Conservation (phyloP, 2,888 invertebrate species). For the Amphipyra tragopoginis region DNA sequence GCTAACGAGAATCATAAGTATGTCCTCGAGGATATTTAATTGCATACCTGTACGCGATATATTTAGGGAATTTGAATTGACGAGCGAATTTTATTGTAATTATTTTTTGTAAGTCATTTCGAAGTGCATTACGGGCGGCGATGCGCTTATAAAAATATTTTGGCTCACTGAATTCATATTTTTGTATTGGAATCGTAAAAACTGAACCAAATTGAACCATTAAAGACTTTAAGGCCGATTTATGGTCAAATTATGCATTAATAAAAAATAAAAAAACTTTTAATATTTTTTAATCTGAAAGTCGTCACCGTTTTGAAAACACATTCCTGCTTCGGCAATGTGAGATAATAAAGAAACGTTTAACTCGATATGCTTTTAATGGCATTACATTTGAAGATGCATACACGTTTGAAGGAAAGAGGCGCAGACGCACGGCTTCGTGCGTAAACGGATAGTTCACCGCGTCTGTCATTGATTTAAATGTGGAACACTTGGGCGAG, state of each 20-base stretch:
- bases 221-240: slow-evolving; percentile 34
- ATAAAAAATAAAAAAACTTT: slow-evolving; percentile 18
- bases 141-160: slow-evolving; percentile 17
- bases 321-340: slow-evolving; percentile 43
- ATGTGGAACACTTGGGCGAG: slow-evolving; percentile 70
- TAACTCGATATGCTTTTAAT: slow-evolving; percentile 4
- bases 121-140: slow-evolving; percentile 16
- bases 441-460: slow-evolving; percentile 63
- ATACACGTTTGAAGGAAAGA: neutral
- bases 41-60: neutral
- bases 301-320: slow-evolving; percentile 8
- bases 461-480: slow-evolving; percentile 80
- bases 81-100: slow-evolving; percentile 20
- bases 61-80: slow-evolving; percentile 8
- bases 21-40: slow-evolving; percentile 9
- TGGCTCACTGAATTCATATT: slow-evolving; percentile 28
- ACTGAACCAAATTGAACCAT: slow-evolving; percentile 36
- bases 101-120: slow-evolving; percentile 13
- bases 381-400: neutral
- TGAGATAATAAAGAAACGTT: slow-evolving; percentile 30
- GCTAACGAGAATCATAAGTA: slow-evolving; percentile 1
- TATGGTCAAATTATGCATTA: slow-evolving; percentile 14
- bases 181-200: slow-evolving; percentile 39
- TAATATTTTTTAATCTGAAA: slow-evolving; percentile 16
- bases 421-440: slow-evolving; percentile 14